Conservation (phyloP, 2,113 vertebrate species). For the Cinclus cinclus region DNA sequence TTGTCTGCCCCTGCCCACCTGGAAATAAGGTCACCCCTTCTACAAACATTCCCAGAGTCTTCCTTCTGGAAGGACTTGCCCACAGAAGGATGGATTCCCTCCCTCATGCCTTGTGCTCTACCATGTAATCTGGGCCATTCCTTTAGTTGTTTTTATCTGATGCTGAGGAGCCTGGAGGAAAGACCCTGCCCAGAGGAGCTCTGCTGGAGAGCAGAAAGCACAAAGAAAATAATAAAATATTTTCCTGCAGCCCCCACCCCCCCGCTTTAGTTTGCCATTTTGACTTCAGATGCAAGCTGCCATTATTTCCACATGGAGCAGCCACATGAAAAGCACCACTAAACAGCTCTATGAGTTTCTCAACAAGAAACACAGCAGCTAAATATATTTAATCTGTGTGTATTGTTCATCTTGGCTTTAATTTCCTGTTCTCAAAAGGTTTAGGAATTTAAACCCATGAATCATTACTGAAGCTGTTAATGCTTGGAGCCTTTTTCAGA, state of each 20-base stretch:
- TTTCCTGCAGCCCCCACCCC: background rate
- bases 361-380: slow-evolving; percentile 47
- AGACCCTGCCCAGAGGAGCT: background rate
- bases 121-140: background rate
- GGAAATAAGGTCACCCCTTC: background rate
- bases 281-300: background rate
- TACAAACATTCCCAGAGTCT: background rate
- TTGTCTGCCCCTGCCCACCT: background rate
- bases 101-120: background rate
- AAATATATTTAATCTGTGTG: slow-evolving; percentile 62
- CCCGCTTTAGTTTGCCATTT: background rate
- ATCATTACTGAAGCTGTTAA: slow-evolving; percentile 56
- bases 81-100: background rate
- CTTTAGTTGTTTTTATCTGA: background rate
- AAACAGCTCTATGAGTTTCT: slow-evolving; percentile 18
- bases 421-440: slow-evolving; percentile 65
- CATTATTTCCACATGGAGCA: slow-evolving; percentile 15
- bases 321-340: slow-evolving; percentile 58
- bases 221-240: slow-evolving; percentile 4
- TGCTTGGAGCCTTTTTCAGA: slow-evolving; percentile 42
- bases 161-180: background rate
- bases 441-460: slow-evolving; percentile 65
- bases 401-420: slow-evolving; percentile 70
- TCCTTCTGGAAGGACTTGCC: background rate
- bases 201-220: slow-evolving; percentile 14